Conservation (phyloP, 2,113 vertebrate species). For the Etia nguti region DNA sequence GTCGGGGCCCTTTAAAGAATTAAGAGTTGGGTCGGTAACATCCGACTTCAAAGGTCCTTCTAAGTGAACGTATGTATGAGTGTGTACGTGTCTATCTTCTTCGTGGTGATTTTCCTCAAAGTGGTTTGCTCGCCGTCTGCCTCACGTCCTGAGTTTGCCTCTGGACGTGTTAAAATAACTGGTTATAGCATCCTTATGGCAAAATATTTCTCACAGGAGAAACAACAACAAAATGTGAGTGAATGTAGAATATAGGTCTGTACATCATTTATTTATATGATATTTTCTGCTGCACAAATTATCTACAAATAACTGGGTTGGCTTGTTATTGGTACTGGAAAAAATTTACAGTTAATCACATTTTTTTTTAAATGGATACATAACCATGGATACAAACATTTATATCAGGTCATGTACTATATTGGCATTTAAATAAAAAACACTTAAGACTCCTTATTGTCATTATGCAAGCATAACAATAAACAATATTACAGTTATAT, state of each 20-base stretch:
- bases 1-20: neutral
- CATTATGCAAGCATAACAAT: neutral
- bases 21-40: neutral
- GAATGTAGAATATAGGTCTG: neutral
- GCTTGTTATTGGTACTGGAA: neutral
- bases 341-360: neutral
- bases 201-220: neutral
- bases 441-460: neutral
- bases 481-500: neutral
- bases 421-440: neutral
- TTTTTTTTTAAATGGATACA: neutral
- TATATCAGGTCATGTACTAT: neutral
- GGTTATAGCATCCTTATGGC: neutral
- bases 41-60: neutral
- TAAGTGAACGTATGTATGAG: neutral
- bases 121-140: neutral
- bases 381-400: neutral
- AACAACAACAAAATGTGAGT: neutral
- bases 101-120: neutral
- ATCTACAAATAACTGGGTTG: neutral
- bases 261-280: neutral
- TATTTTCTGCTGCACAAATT: neutral
- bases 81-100: neutral
- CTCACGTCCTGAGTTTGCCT: neutral
- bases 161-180: neutral